A percentile compares a stretch with the other conserved stretches of the same genome.
These are phyloP conservation scores for Tympanoctomys barrerae DNA, from an alignment of 2,797 vertebrate genomes.

Conservation along the genomic window DNA sequence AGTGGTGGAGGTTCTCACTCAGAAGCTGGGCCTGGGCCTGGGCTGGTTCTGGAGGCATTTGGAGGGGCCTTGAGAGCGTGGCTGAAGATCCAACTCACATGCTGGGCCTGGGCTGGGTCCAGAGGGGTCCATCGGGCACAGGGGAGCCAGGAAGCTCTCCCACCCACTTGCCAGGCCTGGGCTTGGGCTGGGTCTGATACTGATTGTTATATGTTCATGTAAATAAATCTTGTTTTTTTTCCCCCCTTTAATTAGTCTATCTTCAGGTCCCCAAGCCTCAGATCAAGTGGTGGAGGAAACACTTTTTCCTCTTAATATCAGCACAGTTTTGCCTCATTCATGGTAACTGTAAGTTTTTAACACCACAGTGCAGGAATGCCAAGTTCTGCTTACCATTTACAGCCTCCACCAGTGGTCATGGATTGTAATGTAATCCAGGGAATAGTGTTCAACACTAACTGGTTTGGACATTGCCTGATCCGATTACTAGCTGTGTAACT, in stretches of 20 bases:
- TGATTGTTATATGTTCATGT: not conserved
- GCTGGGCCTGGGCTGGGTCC: no score
- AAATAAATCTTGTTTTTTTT: constrained; percentile 11
- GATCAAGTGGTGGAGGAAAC: not conserved
- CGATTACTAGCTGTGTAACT: not conserved
- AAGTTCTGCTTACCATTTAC: not conserved
- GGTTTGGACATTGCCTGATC: not conserved
- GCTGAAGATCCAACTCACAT: no score
- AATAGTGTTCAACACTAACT: not conserved
- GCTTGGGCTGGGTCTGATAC: not conserved
- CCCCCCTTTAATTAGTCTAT: not conserved
- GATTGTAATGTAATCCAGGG: not conserved
- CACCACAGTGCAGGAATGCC: not conserved
- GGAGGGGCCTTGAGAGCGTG: no score
- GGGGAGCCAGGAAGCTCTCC: no score
- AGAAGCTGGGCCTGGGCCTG: no score
- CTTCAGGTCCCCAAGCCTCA: not conserved
- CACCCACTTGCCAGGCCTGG: no score
- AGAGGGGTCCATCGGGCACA: no score
- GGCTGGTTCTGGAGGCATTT: no score
- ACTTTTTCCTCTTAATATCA: not conserved
- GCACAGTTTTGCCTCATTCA: not conserved
- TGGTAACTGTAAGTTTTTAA: not conserved
- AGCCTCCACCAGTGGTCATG: not conserved
- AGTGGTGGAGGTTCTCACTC: no score